phyloP scores from a whole-genome alignment of 2,888 invertebrate genomes.

The Pseudococcus longispinus region DNA sequence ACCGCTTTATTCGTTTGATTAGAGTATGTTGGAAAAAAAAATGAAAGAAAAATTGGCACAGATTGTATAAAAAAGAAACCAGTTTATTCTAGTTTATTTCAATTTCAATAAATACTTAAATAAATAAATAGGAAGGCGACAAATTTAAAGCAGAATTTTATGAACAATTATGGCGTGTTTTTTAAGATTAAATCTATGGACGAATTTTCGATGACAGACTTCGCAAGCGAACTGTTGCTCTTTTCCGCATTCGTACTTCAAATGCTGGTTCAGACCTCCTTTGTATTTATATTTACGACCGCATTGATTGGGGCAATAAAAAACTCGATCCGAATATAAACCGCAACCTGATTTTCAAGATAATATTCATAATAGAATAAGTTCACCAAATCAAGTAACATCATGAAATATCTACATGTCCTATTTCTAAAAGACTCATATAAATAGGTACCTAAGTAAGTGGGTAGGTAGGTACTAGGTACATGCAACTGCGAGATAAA shows the following conservation, averaged over 20 bases:
- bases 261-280: conserved; percentile 68
- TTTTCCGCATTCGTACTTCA: conserved; percentile 68
- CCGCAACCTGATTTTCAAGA: conserved; percentile 11
- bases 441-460: not conserved
- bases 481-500: too few species aligned
- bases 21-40: too few species aligned
- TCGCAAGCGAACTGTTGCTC: conserved; percentile 70
- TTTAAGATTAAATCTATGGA: conserved; percentile 50
- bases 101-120: too few species aligned
- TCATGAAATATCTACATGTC: not conserved
- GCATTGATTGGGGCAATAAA: conserved; percentile 59
- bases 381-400: not conserved
- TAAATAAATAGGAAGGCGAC: not conserved
- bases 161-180: conserved; percentile 52
- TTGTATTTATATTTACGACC: conserved; percentile 46
- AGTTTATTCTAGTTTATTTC: not conserved
- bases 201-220: conserved; percentile 63
- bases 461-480: not conserved
- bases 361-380: not conserved
- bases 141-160: conserved; percentile 38
- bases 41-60: not conserved
- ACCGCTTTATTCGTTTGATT: not conserved
- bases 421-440: not conserved
- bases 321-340: conserved; percentile 57
- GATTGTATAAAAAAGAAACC: not conserved